These are phyloP conservation scores for Acronicta psi DNA, from an alignment of 2,888 invertebrate species.

Conservation along the genomic window DNA sequence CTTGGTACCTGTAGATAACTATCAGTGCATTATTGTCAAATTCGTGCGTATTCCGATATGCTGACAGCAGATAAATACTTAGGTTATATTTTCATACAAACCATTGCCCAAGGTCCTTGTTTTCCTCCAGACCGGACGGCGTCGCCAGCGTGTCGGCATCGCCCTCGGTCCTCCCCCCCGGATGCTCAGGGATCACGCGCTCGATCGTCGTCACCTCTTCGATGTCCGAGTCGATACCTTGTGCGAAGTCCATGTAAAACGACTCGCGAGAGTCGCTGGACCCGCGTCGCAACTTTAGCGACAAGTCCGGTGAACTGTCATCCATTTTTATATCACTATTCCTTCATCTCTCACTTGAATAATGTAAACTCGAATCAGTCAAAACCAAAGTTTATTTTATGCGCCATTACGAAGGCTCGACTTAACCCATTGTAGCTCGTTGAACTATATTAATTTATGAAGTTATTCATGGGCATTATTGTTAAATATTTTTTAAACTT, in stretches of 20 bases:
- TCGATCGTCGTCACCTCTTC: constrained; percentile 94
- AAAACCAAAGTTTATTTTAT: constrained; percentile 63
- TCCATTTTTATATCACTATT: constrained; percentile 77
- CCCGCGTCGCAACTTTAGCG: constrained; percentile 94
- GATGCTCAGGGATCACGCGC: constrained; percentile 87
- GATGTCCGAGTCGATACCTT: constrained; percentile 96
- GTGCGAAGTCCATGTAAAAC: constrained; percentile 97
- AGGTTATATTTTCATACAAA: constrained; percentile 27
- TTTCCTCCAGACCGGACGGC: constrained; percentile 85
- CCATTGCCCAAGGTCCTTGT: constrained; percentile 85
- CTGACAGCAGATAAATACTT: too few relatives aligned
- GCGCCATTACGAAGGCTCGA: constrained; percentile 62
- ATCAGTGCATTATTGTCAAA: too few relatives aligned
- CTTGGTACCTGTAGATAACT: too few relatives aligned
- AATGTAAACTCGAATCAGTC: constrained; percentile 40
- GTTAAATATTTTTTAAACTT: constrained; percentile 16
- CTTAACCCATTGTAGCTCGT: constrained; percentile 60
- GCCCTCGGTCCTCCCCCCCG: constrained; percentile 81
- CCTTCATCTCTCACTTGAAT: constrained; percentile 52
- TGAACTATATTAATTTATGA: constrained; percentile 33
- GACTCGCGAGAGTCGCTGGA: constrained; percentile 96
- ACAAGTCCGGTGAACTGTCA: constrained; percentile 96
- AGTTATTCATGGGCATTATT: constrained; percentile 44
- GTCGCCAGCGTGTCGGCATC: constrained; percentile 86
- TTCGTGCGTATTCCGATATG: too few relatives aligned